Base-by-base conservation (phyloP, 2,888 invertebrate species). In the Mycalesis mineus region DNA sequence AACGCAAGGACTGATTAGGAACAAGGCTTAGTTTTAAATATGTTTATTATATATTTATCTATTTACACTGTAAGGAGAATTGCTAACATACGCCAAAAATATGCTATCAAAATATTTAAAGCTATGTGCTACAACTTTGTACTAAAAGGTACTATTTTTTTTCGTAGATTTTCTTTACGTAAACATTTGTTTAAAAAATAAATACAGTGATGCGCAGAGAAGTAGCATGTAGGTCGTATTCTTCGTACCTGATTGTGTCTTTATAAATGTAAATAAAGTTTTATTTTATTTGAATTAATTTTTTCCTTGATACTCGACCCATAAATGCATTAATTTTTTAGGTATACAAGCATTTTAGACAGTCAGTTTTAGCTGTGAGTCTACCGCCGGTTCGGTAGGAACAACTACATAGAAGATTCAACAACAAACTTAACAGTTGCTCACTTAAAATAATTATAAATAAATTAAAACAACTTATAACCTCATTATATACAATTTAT, bases 1-100 rank as follows among this genome's bases (percentile, higher is more conserved):
- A 0, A 55, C 64, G 7, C 64, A 69, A 3, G 64, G 69, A 51
- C 74, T 73, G 44, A 64, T 68, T 57, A 70, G 59, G 4, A 52
- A 64, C 53, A 71, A 73, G 55, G 65, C 65, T 31, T 71, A 53
- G 44, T 53, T 11, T 29, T 54, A 7, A 49, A 39, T 49, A 49
- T 39, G 37, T 22, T 14, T 33, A n/a, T 36, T 36, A 7, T 49
- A n/a, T n/a, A 28, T 14, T 4, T 37, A 37, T 4, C 11, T 49
- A 49, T 9, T 49, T 49, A 49, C 9, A 6, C 22, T 28, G n/a
- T 4, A 22, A 31, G 7, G 9, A 22, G n/a, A 5, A 22, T 22
- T 4, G 22, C 22, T 22, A 22, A 22, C 2, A 22, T 22, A 5
- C 22, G 22, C 22, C 22, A 22, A 22, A 22, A 22, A 22, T 22